Conservation (phyloP, 2,888 invertebrate genomes). For the Lepas anatifera region DNA sequence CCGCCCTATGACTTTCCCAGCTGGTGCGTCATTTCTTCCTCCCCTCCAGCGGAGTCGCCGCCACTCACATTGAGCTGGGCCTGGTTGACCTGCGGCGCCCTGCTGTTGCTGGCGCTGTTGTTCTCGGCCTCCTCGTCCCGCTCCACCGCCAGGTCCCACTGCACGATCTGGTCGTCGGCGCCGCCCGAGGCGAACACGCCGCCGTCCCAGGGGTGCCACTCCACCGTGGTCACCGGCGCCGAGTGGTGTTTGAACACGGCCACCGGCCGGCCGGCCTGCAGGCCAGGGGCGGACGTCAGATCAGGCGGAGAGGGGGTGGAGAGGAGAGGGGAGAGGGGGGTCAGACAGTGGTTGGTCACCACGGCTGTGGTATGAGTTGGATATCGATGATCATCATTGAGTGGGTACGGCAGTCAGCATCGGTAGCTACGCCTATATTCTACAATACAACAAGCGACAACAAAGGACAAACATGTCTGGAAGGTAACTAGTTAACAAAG, state of each 20-base stretch:
- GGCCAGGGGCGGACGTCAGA: no score
- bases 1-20: no score
- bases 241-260: conserved; percentile 93
- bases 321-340: background rate
- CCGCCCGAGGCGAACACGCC: conserved; percentile 88
- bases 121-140: conserved; percentile 43
- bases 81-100: no score
- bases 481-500: no score
- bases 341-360: background rate
- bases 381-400: no score
- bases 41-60: conserved; percentile 2
- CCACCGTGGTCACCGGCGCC: conserved; percentile 83
- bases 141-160: conserved; percentile 94
- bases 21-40: conserved; percentile 16
- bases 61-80: background rate
- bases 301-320: background rate
- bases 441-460: no score
- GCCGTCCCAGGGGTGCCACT: conserved; percentile 90
- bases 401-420: no score
- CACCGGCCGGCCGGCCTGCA: conserved; percentile 51
- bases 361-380: no score
- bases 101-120: background rate
- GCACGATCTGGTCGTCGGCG: conserved; percentile 85
- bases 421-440: no score
- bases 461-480: no score